Evolutionary conservation across 1,140 invertebrate genomes (phyloP), one percentile per base, ranked within the genome.

Genomic region (Frieseomelitta varia): DNA sequence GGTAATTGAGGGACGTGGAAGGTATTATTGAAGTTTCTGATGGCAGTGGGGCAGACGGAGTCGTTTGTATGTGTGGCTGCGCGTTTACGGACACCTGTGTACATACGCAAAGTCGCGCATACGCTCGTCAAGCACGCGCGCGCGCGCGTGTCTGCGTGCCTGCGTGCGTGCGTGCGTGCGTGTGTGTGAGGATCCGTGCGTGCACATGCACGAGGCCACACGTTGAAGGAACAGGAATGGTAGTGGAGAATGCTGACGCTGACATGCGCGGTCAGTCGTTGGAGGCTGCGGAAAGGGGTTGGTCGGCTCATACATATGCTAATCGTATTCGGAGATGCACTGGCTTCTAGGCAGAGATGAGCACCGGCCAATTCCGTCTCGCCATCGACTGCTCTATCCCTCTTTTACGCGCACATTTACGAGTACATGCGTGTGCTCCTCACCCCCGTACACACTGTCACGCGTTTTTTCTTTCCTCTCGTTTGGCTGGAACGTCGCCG

Each of bases 1-100:
- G 92, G 91, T 93, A 93, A 93, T 93, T 92, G 89, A 91, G 91
- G 89, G 89, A 92, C 88, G 90, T 88, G 90, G 87, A 90, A 84
- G 90, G 88, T 92, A 93, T 93, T 93, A 92, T 90, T 91, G 91
- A 92, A 93, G 93, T 93, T 93, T 93, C 91, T 88, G 91, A 88
- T 87, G 87, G 85, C 69, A 79, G 56, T 21, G 85, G 80, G 74
- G 65, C 39, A 65, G 80, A 47, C 51, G 21, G 27, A n/a, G n/a
- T 86, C 81, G 87, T 90, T 84, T 84, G 81, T 72, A 56, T 80
- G 71, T 19, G 72, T 34, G 51, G 58, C 61, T 8, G 30, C 82
- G 67, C 82, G 67, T 82, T 68, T 56, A 82, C 73, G 51, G 21
- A 58, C 30, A 34, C 14, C 53, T n/a, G 51, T 80, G 65, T 19